Conservation (phyloP, 2,888 invertebrate species). For the Morpho achilles region DNA sequence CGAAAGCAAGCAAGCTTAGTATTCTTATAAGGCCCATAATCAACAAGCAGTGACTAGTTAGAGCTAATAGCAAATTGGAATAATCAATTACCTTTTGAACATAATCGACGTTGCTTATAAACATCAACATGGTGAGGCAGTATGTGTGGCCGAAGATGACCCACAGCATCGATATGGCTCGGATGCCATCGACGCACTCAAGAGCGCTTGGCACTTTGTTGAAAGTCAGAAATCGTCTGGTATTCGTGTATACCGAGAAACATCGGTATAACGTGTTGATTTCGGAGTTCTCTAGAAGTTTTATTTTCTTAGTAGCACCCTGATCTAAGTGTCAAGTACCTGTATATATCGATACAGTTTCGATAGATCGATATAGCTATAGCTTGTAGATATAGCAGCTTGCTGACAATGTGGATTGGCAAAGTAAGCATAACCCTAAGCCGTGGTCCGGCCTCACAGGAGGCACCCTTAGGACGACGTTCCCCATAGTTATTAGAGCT, state of each 20-base stretch:
- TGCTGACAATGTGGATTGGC: too few species aligned
- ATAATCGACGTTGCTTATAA: slow-evolving; percentile 5
- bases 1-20: slow-evolving; percentile 37
- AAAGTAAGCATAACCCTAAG: too few species aligned
- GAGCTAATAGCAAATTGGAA: neutral
- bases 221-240: slow-evolving; percentile 52
- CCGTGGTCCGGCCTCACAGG: too few species aligned
- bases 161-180: slow-evolving; percentile 70
- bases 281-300: slow-evolving; percentile 40
- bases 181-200: slow-evolving; percentile 66
- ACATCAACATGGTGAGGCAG: slow-evolving; percentile 19
- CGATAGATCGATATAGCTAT: too few species aligned
- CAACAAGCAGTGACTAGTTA: too few species aligned
- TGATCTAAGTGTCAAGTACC: neutral
- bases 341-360: neutral
- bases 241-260: slow-evolving; percentile 60
- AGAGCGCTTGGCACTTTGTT: slow-evolving; percentile 46
- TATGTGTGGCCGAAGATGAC: slow-evolving; percentile 64
- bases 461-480: too few species aligned
- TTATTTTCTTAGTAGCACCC: neutral
- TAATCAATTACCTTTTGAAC: slow-evolving; percentile 5
- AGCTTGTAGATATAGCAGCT: too few species aligned
- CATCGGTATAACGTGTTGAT: slow-evolving; percentile 36
- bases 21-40: neutral
- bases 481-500: too few species aligned